Evolutionary conservation across 1,140 invertebrate genomes (phyloP), one percentile per base, ranked within the genome.

Genomic region (Antheraea pernyi): DNA sequence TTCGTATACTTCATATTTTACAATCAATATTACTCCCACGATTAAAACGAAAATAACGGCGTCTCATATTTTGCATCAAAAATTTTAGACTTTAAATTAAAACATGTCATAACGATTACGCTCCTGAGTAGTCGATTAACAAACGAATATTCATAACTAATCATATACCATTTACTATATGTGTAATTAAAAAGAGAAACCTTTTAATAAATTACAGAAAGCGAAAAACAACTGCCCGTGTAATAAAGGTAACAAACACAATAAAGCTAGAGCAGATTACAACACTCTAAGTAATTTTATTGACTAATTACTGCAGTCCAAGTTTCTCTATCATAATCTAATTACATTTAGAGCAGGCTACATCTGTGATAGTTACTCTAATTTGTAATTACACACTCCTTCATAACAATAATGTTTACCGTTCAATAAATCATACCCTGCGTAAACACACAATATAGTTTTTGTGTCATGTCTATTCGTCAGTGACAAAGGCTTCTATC

Each of bases 281-380:
- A 37, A 37, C 61, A 37, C 61, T n/a, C 37, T 63, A 22, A 37
- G 22, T 63, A 37, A 63, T 63, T 63, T 63, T 11, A 60, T 8
- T 63, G 22, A 36, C 61, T 63, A 63, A 63, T 63, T 63, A 63
- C 22, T 37, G 37, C 30, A 37, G 61, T 30, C 61, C 61, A 63
- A 22, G 61, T 63, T 63, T 19, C 59, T 9, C 59, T 61, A 8
- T 61, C 37, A 63, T 63, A 63, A 63, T 53, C 6, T 16, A 53
- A 53, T 53, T 53, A 13, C 46, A 53, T 53, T n/a, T n/a, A n/a
- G n/a, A n/a, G 9, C 6, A 53, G 46, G 46, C 11, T 53, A 53
- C 46, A 53, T n/a, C 10, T 53, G 46, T 53, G 46, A 53, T 10
- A 53, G 46, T 53, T 53, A 16, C 46, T 13, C 4, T 53, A 11